Conservation (phyloP, 1,140 invertebrate genomes). For the Oscheius sp. region DNA sequence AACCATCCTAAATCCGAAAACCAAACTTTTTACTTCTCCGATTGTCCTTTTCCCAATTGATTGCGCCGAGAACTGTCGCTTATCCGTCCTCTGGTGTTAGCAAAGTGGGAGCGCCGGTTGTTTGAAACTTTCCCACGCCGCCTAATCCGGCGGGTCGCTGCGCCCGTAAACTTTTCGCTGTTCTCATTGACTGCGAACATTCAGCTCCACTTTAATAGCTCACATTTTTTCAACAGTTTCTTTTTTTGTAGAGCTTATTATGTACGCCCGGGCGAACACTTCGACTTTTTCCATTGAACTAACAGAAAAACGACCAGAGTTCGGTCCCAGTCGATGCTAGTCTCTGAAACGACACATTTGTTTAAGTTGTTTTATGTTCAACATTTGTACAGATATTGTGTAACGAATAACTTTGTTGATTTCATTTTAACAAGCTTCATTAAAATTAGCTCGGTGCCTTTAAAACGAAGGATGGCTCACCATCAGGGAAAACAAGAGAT, state of each 20-base stretch:
- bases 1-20: too few relatives aligned
- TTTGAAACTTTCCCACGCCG: slow-evolving; percentile 5
- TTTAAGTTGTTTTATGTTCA: too few relatives aligned
- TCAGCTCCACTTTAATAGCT: not conserved
- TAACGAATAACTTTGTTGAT: too few relatives aligned
- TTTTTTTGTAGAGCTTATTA: not conserved
- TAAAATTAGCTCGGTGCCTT: too few relatives aligned
- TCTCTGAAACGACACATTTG: too few relatives aligned
- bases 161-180: not conserved
- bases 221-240: not conserved
- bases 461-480: too few relatives aligned
- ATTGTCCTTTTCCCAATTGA: not conserved
- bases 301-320: not conserved
- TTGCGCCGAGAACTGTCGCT: not conserved
- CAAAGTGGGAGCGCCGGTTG: not conserved
- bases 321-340: too few relatives aligned
- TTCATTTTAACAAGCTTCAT: too few relatives aligned
- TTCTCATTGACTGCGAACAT: not conserved
- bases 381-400: too few relatives aligned
- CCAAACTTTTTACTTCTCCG: too few relatives aligned
- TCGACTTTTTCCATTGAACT: not conserved
- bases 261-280: not conserved
- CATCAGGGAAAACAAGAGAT: too few relatives aligned
- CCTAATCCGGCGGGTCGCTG: not conserved
- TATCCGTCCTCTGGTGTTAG: not conserved